Conservation (phyloP, 2,888 invertebrate species). For the Eristalinus aeneus region DNA sequence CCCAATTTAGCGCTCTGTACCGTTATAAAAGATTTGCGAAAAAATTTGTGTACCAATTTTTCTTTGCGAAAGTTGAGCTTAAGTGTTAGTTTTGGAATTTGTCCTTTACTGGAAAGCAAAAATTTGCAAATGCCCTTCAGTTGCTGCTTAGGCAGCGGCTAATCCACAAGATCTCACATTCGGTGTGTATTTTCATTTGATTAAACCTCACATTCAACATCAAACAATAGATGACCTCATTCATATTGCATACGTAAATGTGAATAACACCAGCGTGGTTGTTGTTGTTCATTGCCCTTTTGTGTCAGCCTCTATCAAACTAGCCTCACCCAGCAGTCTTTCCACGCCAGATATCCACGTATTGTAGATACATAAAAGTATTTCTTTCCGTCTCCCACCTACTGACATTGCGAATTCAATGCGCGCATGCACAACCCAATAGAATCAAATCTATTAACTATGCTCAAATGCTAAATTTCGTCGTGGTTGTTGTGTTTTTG, state of each 20-base stretch:
- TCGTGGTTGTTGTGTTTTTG: neutral
- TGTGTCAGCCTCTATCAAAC: slow-evolving; percentile 68
- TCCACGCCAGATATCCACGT: slow-evolving; percentile 25
- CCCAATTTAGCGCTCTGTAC: too few species aligned
- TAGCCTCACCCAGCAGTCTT: slow-evolving; percentile 65
- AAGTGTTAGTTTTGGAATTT: too few species aligned
- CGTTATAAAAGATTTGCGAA: too few species aligned
- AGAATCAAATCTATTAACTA: slow-evolving; percentile 64
- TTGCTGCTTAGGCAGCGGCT: neutral
- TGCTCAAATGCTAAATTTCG: slow-evolving; percentile 21
- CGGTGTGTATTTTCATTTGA: slow-evolving; percentile 26
- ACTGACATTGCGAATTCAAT: slow-evolving; percentile 67
- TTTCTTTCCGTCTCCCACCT: slow-evolving; percentile 62
- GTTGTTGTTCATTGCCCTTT: slow-evolving; percentile 69
- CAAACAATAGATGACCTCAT: slow-evolving; percentile 55
- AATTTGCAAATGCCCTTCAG: neutral
- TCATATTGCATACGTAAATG: slow-evolving; percentile 48
- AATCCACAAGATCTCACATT: neutral
- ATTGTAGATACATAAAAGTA: slow-evolving; percentile 22
- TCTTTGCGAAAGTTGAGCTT: too few species aligned
- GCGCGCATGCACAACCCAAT: slow-evolving; percentile 68
- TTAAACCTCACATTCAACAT: slow-evolving; percentile 38
- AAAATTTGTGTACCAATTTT: too few species aligned
- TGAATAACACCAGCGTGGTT: slow-evolving; percentile 43
- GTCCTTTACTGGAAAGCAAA: too few species aligned